A percentile compares a stretch with the other conserved stretches of the same genome.
phyloP scores from a whole-genome alignment of 1,140 invertebrate genomes.

The Psilanteris sp. region DNA sequence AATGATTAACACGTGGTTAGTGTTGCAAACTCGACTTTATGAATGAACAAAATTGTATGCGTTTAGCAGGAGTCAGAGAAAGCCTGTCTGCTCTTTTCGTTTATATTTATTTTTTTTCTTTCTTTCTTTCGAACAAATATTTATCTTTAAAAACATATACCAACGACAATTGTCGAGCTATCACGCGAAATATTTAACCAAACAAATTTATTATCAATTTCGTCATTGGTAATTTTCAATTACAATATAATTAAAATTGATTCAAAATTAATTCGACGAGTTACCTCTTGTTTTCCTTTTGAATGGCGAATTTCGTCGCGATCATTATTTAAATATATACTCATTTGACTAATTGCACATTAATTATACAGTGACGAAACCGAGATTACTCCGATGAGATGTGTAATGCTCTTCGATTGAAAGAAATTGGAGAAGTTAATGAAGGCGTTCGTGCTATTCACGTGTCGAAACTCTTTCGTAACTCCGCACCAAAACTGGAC shows the following conservation, averaged over 20 bases:
- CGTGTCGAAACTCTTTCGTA: slow-evolving; percentile 46
- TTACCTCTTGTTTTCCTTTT: neutral
- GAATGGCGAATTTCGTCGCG: neutral
- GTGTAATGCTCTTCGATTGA: slow-evolving; percentile 22
- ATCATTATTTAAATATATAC: slow-evolving; percentile 11
- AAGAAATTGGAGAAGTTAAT: slow-evolving; percentile 46
- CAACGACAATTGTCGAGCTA: no score
- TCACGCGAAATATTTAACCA: no score
- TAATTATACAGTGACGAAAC: slow-evolving; percentile 33
- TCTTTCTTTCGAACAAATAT: no score
- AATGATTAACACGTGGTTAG: slow-evolving; percentile 66
- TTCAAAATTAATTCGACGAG: neutral
- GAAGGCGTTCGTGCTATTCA: slow-evolving; percentile 35
- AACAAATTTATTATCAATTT: no score
- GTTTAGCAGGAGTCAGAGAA: no score
- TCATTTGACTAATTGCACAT: slow-evolving; percentile 30
- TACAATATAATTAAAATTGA: neutral
- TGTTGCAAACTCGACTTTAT: slow-evolving; percentile 63
- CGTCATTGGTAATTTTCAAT: neutral
- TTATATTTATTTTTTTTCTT: no score
- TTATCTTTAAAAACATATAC: no score
- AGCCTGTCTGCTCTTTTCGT: no score
- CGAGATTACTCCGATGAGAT: slow-evolving; percentile 6
- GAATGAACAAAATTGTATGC: slow-evolving; percentile 50
- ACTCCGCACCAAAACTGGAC: slow-evolving; percentile 34